Evolutionary conservation across 2,797 vertebrate species (phyloP).

Genomic region (Garrulus glandarius): DNA sequence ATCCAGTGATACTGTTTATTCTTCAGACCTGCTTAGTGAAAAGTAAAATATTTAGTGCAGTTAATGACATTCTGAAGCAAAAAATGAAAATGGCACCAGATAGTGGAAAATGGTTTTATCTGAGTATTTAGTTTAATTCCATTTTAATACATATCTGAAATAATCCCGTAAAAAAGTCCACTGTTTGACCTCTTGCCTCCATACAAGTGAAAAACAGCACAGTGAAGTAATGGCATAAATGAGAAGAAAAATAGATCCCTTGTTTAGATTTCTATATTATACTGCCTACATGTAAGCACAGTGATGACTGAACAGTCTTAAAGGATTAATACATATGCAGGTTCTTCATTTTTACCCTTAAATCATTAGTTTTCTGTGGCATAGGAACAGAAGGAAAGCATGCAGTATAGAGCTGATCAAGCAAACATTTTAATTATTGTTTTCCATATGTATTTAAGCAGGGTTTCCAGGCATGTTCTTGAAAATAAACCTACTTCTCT

Average conservation of each 20-base stretch:
- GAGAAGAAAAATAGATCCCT: neutral
- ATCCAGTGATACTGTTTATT: neutral
- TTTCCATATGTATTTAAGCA: neutral
- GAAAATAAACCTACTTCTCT: neutral
- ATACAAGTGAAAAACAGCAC: neutral
- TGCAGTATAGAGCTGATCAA: neutral
- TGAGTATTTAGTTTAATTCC: neutral
- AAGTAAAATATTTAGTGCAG: neutral
- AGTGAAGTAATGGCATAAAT: neutral
- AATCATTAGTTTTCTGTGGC: constrained; percentile 40
- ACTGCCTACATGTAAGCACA: neutral
- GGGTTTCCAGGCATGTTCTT: neutral
- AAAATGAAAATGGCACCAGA: constrained; percentile 38
- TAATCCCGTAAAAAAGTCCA: neutral
- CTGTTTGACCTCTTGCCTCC: neutral
- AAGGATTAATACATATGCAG: neutral
- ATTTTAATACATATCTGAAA: neutral
- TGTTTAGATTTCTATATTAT: neutral
- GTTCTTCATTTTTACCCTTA: constrained; percentile 42
- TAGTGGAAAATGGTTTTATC: constrained; percentile 11
- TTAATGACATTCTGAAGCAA: constrained; percentile 13
- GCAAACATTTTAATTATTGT: neutral
- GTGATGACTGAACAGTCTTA: constrained; percentile 31
- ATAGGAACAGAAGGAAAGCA: constrained; percentile 42
- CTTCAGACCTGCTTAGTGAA: neutral